Base-by-base conservation (phyloP, 2,113 vertebrate species). In the Lasiurus cinereus region DNA sequence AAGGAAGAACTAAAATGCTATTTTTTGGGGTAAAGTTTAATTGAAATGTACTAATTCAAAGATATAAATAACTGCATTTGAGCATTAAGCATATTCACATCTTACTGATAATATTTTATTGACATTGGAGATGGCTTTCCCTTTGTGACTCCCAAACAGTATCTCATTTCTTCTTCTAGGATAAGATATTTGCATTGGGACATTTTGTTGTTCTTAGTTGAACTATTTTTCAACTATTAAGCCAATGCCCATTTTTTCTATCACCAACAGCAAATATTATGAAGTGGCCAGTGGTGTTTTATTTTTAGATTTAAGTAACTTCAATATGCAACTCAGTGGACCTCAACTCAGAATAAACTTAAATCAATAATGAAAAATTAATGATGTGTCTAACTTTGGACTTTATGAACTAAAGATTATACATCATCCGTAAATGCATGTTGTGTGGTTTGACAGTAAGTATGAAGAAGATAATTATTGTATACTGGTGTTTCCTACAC, bases 131-230 rank as follows among this genome's bases (percentile, higher is more conserved):
- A 21, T 92, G 39, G 69, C 29, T 90, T 77, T 91, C 18, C 78
- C 22, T 88, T 19, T 69, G 27, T 88, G 19, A 59, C 36, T 88
- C 13, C 86, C 52, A 87, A 64, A 85, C 12, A 64, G 31, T 46
- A 76, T 89, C 15, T 86, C 90, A 86, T 73, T 59, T 7, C 48
- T 83, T 91, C 22, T 93, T 84, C 85, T 56, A 90, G 92, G n/a
- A 79, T 76, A 85, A 94, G 79, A 31, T 78, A 91, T 67, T 96
- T 94, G 54, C 22, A 73, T 48, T 83, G 76, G n/a, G 88, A 70
- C 70, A 67, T 96, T 92, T 90, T 90, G 21, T 94, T 91, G 56
- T 84, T 90, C n/a, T 52, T 86, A 90, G n/a, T 18, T 16, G 43
- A 82, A 54, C 39, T 86, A 9, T 83, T 94, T 91, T 88, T 36